Conservation (phyloP, 2,888 invertebrate genomes). For the Pollenia griseotomentosa region DNA sequence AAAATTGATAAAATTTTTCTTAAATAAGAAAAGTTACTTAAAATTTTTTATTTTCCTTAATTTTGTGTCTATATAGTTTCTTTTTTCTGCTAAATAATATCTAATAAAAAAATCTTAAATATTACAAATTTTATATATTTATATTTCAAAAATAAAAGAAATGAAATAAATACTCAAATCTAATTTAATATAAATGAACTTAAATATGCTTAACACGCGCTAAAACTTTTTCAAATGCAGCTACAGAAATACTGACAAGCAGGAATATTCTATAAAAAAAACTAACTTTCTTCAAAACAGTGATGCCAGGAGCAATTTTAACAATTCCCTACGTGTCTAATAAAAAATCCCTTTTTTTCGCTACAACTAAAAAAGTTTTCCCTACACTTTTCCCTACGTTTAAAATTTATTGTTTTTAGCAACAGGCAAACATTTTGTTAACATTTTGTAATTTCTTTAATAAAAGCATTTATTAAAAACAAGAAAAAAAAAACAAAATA, state of each 20-base stretch:
- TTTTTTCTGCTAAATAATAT: background rate
- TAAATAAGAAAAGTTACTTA: no score
- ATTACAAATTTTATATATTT: constrained; percentile 34
- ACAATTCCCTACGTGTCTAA: no score
- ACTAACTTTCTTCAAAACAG: constrained; percentile 20
- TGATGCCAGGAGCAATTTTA: no score
- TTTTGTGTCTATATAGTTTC: background rate
- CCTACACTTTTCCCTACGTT: no score
- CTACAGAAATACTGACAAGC: constrained; percentile 30
- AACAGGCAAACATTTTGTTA: no score
- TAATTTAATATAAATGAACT: constrained; percentile 82
- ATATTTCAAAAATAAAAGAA: background rate
- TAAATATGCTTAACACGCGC: constrained; percentile 82
- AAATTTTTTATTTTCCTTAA: background rate
- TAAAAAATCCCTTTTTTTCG: no score
- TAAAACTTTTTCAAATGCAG: constrained; percentile 53
- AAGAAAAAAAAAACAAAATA: no score
- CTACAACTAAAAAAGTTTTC: no score
- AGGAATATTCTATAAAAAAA: constrained; percentile 10
- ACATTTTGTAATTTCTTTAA: no score
- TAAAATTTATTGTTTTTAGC: no score
- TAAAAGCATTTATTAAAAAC: no score
- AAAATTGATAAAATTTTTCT: no score
- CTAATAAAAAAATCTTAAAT: constrained; percentile 23
- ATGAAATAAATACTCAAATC: constrained; percentile 75